Conservation (phyloP, 2,888 invertebrate genomes). For the Colletes collaris region DNA sequence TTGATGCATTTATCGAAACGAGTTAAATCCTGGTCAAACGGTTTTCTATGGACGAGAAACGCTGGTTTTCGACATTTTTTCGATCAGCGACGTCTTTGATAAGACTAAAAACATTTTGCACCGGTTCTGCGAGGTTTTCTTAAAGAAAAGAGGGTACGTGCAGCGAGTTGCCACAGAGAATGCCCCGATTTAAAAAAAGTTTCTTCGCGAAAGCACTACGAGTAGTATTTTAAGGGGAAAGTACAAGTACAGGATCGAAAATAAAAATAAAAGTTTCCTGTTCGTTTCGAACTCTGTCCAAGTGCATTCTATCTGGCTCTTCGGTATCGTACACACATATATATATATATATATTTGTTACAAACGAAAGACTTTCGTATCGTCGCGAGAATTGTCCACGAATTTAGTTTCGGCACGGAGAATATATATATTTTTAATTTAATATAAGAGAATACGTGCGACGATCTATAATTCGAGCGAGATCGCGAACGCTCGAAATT, state of each 20-base stretch:
- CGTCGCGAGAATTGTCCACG: background rate
- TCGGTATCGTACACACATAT: background rate
- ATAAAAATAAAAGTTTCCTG: too few species aligned
- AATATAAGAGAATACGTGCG: background rate
- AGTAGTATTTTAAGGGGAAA: too few species aligned
- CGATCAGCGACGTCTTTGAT: slow-evolving; percentile 14
- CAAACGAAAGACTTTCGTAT: background rate
- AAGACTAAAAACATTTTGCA: slow-evolving; percentile 28
- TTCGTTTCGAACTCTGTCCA: too few species aligned
- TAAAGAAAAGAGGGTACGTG: background rate
- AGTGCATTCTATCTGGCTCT: too few species aligned
- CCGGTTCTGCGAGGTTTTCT: slow-evolving; percentile 11
- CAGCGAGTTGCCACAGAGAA: too few species aligned
- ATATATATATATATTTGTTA: slow-evolving; percentile 36
- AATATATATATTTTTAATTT: slow-evolving; percentile 5
- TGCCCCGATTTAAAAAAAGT: too few species aligned
- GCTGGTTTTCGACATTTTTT: slow-evolving; percentile 1
- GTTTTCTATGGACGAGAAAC: slow-evolving; percentile 20
- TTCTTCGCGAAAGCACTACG: too few species aligned
- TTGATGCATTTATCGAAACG: slow-evolving; percentile 41
- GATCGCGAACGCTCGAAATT: slow-evolving; percentile 2
- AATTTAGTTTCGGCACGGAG: background rate
- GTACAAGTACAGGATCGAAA: too few species aligned
- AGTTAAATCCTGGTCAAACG: background rate
- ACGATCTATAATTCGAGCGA: background rate